A percentile compares a stretch with the other conserved stretches of the same genome.
These are phyloP conservation scores for Galemys pyrenaicus DNA, from an alignment of 2,113 vertebrate species.

Conservation along the genomic window DNA sequence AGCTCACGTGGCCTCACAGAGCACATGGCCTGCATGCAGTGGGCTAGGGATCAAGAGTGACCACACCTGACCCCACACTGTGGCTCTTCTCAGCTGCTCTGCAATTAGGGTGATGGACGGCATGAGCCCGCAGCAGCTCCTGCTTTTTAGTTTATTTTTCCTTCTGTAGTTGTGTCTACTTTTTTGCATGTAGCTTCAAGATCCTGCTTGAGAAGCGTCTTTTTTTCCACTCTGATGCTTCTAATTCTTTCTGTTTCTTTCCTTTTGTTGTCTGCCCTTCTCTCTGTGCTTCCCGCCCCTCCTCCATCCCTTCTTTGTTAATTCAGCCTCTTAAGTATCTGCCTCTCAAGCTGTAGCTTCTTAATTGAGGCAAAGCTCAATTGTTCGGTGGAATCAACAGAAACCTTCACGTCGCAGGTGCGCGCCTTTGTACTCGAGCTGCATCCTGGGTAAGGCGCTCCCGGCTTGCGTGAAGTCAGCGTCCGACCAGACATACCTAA, in stretches of 20 bases:
- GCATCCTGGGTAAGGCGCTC: constrained; percentile 91
- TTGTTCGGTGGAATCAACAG: constrained; percentile 93
- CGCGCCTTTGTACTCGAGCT: constrained; percentile 91
- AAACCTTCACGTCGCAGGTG: constrained; percentile 93
- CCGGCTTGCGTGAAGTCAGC: constrained; percentile 91
- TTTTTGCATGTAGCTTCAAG: constrained; percentile 91
- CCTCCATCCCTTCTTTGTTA: constrained; percentile 74
- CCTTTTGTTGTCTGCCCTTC: constrained; percentile 91
- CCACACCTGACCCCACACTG: fast-evolving
- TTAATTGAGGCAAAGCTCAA: constrained; percentile 90
- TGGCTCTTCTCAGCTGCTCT: constrained; percentile 89
- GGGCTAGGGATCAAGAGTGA: background rate
- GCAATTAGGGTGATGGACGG: constrained; percentile 90
- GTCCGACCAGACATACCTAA: constrained; percentile 88
- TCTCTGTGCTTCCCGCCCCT: constrained; percentile 88
- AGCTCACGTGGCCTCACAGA: too few species aligned
- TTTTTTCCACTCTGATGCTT: constrained; percentile 91
- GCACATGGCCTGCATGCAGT: too few species aligned
- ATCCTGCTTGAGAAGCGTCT: constrained; percentile 88
- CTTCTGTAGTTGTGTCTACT: constrained; percentile 92
- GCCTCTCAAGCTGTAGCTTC: constrained; percentile 88
- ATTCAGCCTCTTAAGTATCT: constrained; percentile 91
- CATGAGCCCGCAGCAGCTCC: constrained; percentile 89
- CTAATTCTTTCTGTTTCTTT: constrained; percentile 91
- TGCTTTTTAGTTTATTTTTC: constrained; percentile 92